Conservation (phyloP, 2,888 invertebrate genomes). For the Amorpha juglandis region DNA sequence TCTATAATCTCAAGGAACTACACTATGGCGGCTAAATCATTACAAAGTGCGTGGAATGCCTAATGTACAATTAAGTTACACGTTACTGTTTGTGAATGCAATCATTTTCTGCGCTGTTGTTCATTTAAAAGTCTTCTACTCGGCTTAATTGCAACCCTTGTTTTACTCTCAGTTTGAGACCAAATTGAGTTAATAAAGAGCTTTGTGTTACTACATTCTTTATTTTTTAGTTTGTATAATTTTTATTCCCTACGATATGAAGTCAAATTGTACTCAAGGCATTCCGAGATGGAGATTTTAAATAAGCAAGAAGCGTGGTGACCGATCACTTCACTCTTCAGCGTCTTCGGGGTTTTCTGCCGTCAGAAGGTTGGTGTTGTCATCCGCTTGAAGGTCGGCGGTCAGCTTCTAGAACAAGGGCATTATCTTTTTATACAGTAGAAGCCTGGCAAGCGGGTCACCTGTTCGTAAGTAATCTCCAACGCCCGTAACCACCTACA, state of each 20-base stretch:
- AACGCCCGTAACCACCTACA: too few relatives aligned
- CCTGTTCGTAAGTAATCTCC: too few relatives aligned
- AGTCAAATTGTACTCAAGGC: conserved; percentile 60
- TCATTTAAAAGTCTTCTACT: conserved; percentile 2
- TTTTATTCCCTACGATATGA: conserved; percentile 43
- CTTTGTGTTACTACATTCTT: background rate
- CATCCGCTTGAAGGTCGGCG: conserved; percentile 74
- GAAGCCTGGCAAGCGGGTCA: too few relatives aligned
- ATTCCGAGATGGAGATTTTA: conserved; percentile 48
- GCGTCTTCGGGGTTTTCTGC: conserved; percentile 77
- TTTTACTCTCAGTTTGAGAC: background rate
- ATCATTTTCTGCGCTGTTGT: conserved; percentile 6
- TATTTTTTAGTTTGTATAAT: background rate
- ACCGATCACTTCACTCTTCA: conserved; percentile 62
- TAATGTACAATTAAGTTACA: conserved; percentile 52
- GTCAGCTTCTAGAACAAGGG: conserved; percentile 71
- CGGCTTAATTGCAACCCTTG: conserved; percentile 6
- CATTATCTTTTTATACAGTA: background rate
- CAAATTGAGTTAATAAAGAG: background rate
- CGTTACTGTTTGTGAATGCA: conserved; percentile 7
- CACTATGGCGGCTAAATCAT: conserved; percentile 63
- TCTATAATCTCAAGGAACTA: conserved; percentile 44
- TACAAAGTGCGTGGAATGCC: conserved; percentile 65
- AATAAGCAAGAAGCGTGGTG: conserved; percentile 59
- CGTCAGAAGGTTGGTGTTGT: conserved; percentile 78